Evolutionary conservation across 2,888 invertebrate species (phyloP), one percentile per base, ranked within the genome.

Genomic region (Heliconius charithonia): DNA sequence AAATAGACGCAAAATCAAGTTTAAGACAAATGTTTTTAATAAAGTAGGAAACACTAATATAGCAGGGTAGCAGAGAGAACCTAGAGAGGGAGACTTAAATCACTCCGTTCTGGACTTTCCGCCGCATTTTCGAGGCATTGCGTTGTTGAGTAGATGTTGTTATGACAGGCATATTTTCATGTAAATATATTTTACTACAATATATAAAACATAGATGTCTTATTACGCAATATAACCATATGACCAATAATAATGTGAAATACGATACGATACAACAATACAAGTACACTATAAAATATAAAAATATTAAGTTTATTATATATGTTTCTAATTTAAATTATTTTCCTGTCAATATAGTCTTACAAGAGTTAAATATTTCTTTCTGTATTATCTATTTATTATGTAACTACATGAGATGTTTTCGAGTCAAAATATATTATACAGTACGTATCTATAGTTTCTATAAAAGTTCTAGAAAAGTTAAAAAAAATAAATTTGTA

Each of bases 81-180:
- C 37, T 37, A 37, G 10, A 9, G 2, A 37, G 37, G 45, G 16
- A 45, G 45, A 45, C 6, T 45, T 19, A 45, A 45, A 12, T 6
- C 45, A 45, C 6, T 45, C 0, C 16, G 16, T 45, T 45, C 45
- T 37, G 37, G 37, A 37, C 37, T 37, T 37, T 37, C 37, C 37
- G 37, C 16, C 19, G 6, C 16, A 45, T 45, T 45, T 19, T 16
- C 6, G 16, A 45, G 45, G 16, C 16, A 45, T 6, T 45, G 19
- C 45, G 45, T 45, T n/a, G 4, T 4, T 16, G 51, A 67, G n/a
- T 67, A n/a, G 37, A 67, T 67, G 37, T 67, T 22, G n/a, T 67
- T 67, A 67, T 41, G 37, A 67, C 67, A 67, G 41, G n/a, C n/a
- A 67, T 41, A 67, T 41, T 41, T 67, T 25, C 25, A 67, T 67